Conservation (phyloP, 2,113 vertebrate genomes). For the Entelurus aequoreus region DNA sequence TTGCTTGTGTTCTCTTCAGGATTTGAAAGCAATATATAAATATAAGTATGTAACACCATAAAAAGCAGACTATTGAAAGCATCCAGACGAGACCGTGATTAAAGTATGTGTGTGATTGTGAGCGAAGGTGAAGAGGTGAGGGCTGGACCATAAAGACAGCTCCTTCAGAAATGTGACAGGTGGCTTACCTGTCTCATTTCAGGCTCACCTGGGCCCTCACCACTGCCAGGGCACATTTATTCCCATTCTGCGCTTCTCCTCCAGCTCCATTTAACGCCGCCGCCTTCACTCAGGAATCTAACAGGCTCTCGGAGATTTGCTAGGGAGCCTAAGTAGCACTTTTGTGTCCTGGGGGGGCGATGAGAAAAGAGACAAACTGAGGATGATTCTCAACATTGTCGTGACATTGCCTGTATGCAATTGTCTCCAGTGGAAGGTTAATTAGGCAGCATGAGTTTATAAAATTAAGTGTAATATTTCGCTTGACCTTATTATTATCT, state of each 20-base stretch:
- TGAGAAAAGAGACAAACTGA: conserved; percentile 31
- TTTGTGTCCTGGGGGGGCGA: conserved; percentile 36
- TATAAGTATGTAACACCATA: no score
- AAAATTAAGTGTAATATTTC: not conserved
- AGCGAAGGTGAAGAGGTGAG: conserved; percentile 32
- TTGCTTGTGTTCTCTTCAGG: conserved; percentile 1
- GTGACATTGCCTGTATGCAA: no score
- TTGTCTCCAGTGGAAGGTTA: not conserved
- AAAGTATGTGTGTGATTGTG: not conserved
- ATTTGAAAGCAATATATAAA: no score
- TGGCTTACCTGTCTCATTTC: conserved; percentile 33
- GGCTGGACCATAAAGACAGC: conserved; percentile 19
- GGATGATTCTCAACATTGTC: conserved; percentile 1
- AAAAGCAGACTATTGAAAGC: no score
- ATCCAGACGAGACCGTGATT: no score
- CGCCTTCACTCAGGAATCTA: conserved; percentile 49
- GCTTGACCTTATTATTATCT: not conserved
- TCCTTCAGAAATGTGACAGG: conserved; percentile 12
- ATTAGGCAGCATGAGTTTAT: not conserved
- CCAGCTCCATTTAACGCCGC: conserved; percentile 34
- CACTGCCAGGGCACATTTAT: conserved; percentile 42
- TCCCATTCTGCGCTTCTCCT: conserved; percentile 22
- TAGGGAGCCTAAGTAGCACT: conserved; percentile 37
- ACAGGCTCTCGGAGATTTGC: conserved; percentile 44
- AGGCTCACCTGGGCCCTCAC: conserved; percentile 9